Evolutionary conservation across 2,888 invertebrate genomes (phyloP), one percentile per base, ranked within the genome.

Genomic region (Hirudinaria manillensis): DNA sequence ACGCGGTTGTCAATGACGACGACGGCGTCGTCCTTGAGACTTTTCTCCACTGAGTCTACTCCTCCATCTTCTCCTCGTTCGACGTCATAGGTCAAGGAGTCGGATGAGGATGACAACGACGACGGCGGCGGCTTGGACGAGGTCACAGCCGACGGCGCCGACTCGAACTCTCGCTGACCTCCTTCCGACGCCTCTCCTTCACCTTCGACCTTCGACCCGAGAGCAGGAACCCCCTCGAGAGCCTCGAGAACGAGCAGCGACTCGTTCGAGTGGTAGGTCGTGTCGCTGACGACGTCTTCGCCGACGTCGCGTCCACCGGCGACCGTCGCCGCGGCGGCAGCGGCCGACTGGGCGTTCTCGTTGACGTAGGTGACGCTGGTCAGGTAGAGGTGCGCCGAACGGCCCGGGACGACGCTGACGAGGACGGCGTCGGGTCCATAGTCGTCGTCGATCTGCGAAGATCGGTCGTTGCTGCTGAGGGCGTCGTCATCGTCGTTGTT

Each of bases 341-440:
- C 29, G 7, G 7, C 61, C 61, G 21, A 7, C 61, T 24, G 29
- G 24, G 61, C 61, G 61, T 27, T 29, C n/a, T 45, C 45, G 45
- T 45, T 45, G 45, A 45, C 45, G 45, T 16, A 45, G 45, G 45
- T 16, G 45, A 27, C 61, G 24, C 61, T 61, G 61, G 61, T 27
- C 21, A 61, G 61, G 61, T 24, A 24, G 7, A 29, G 24, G 10
- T 29, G 24, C 7, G 29, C n/a, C 21, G 61, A 61, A n/a, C 61
- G n/a, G 61, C 61, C 3, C 21, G 61, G 61, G n/a, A 68, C 68
- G 68, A 34, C 13, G 68, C 32, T 68, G n/a, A 68, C 68, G 32
- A 32, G 68, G 36, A 68, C n/a, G 68, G n/a, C 7, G 68, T 68
- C 36, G 68, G 10, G 29, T 1, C 10, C 36, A 32, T 16, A 24